Conservation (phyloP, 1,140 invertebrate species). For the Grapholita molesta region DNA sequence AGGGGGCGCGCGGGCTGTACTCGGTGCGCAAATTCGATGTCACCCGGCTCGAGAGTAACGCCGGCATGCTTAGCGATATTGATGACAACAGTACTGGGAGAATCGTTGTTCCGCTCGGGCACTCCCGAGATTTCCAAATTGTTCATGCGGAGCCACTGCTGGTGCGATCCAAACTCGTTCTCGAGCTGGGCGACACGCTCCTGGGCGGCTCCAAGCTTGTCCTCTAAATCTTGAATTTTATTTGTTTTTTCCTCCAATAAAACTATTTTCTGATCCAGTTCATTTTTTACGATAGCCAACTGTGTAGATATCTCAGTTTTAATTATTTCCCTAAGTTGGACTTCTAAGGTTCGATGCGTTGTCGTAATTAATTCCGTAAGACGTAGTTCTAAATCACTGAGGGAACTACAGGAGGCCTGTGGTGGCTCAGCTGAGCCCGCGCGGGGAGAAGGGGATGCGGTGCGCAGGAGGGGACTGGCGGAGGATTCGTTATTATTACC, state of each 20-base stretch:
- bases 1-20: not conserved
- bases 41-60: not conserved
- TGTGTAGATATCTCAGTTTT: not conserved
- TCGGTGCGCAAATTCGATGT: constrained; percentile 7
- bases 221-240: not conserved
- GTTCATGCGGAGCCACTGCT: not conserved
- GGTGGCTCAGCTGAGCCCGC: not conserved
- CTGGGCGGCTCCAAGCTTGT: not conserved
- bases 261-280: not conserved
- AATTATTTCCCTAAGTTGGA: not conserved
- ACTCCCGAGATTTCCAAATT: not conserved
- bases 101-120: not conserved
- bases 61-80: not conserved
- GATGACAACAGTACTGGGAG: not conserved
- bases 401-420: not conserved
- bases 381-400: not conserved
- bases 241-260: constrained; percentile 13
- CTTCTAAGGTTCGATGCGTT: not conserved
- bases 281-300: not conserved
- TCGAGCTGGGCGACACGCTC: not conserved
- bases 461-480: not conserved
- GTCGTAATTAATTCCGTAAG: not conserved
- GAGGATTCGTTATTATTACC: no score
- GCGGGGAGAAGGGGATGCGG: not conserved
- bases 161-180: not conserved